These are phyloP conservation scores for Pimephales promelas DNA, from an alignment of 2,113 vertebrate genomes.

Conservation along the genomic window DNA sequence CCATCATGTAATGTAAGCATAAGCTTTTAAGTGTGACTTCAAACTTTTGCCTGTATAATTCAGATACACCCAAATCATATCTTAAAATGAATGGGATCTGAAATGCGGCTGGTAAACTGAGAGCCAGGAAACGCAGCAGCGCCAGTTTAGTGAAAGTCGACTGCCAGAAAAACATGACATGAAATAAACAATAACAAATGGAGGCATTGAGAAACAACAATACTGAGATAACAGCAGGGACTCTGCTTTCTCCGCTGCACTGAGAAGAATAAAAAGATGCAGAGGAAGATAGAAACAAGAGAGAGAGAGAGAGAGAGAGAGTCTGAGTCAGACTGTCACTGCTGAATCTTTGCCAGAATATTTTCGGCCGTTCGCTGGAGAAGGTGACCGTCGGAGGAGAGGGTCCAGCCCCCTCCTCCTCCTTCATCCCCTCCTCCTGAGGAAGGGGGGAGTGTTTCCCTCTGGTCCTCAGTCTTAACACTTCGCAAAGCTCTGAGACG, in stretches of 20 bases:
- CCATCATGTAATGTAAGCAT: background rate
- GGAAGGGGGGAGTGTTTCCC: slow-evolving; percentile 65
- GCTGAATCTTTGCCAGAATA: slow-evolving; percentile 65
- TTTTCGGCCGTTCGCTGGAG: slow-evolving; percentile 67
- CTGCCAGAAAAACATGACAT: slow-evolving; percentile 20
- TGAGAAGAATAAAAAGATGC: background rate
- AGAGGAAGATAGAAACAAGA: background rate
- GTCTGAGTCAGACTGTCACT: background rate
- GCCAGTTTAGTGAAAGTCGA: slow-evolving; percentile 58
- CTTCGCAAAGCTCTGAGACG: slow-evolving; percentile 59
- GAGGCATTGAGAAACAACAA: slow-evolving; percentile 13
- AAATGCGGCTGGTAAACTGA: background rate
- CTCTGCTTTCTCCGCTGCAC: background rate
- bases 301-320: background rate
- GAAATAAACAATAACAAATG: slow-evolving; percentile 50
- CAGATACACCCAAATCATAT: background rate
- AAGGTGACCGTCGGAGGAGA: background rate
- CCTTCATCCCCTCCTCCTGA: slow-evolving; percentile 55
- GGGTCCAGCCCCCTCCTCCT: slow-evolving; percentile 49
- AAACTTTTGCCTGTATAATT: background rate
- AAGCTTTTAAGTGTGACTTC: background rate
- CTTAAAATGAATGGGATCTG: background rate
- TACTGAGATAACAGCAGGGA: slow-evolving; percentile 33
- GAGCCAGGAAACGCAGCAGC: slow-evolving; percentile 44
- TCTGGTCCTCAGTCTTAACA: slow-evolving; percentile 68